Percentiles rank a stretch among this genome's conserved stretches.
Conservation (phyloP, 2,113 vertebrate genomes). For the Isichthys henryi region DNA sequence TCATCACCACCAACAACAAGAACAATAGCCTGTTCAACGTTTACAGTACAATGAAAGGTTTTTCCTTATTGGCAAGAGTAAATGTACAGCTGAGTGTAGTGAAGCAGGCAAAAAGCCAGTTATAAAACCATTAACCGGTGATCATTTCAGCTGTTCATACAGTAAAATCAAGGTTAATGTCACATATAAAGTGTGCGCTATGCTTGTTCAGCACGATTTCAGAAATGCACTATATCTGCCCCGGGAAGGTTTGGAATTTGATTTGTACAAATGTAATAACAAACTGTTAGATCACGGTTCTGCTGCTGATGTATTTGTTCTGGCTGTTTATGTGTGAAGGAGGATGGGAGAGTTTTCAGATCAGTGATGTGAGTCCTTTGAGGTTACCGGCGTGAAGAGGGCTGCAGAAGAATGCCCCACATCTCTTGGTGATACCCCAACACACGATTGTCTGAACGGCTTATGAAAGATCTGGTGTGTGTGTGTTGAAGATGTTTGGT, state of each 20-base stretch:
- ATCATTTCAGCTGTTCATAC: background rate
- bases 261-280: background rate
- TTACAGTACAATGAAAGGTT: background rate
- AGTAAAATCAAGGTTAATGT: background rate
- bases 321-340: background rate
- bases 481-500: background rate
- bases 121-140: background rate
- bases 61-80: background rate
- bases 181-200: background rate
- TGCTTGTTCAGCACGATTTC: background rate
- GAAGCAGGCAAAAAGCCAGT: background rate
- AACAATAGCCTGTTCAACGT: background rate
- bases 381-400: background rate
- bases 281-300: background rate
- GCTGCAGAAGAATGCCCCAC: background rate
- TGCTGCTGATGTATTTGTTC: background rate
- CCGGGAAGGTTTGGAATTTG: background rate
- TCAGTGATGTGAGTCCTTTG: background rate
- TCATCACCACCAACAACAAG: background rate
- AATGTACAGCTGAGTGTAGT: background rate
- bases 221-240: background rate
- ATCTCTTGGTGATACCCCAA: background rate
- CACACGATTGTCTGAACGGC: background rate
- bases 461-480: background rate
- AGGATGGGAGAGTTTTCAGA: background rate